Evolutionary conservation across 2,113 vertebrate genomes (phyloP), one percentile per base, ranked within the genome.

Genomic region (Callospermophilus lateralis): DNA sequence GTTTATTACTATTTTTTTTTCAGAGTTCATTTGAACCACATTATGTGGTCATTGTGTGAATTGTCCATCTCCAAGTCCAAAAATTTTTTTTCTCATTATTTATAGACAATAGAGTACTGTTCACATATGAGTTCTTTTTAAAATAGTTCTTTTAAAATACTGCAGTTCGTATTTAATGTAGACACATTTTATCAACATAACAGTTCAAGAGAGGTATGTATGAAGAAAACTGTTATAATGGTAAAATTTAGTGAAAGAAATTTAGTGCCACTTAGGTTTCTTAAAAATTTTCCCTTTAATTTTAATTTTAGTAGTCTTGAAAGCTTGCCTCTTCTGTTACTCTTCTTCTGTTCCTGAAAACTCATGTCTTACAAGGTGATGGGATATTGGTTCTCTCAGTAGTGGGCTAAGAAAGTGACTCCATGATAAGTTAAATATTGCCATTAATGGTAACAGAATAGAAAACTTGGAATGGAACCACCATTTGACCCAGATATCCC

Each of bases 131-230:
- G 17, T 42, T 39, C n/a, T 45, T 79, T 94, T 70, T n/a, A 84
- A 90, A 91, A 89, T 86, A 70, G 42, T 42, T 42, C n/a, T 79
- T 94, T 70, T n/a, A 84, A 90, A 91, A 89, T 86, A 70, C 8
- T 76, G 13, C 8, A 39, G 26, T 78, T 89, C 51, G 68, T 89
- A 78, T 73, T 51, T 53, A n/a, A 0, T 88, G 34, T 84, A 37
- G 65, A 63, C 37, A 51, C 15, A 61, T 68, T 84, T 92, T 19
- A 80, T n/a, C 58, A 74, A 26, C 37, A 28, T 32, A 73, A 94
- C 55, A 73, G 63, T 74, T 67, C 34, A 84, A 65, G 42, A 10
- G 39, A 61, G 48, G 3, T 16, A 39, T 34, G 20, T 4, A 30
- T 8, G 30, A 93, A 94, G 26, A 80, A 58, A 73, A 61, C 34